Conservation (phyloP, 2,888 invertebrate genomes). For the Hemithea aestivaria region DNA sequence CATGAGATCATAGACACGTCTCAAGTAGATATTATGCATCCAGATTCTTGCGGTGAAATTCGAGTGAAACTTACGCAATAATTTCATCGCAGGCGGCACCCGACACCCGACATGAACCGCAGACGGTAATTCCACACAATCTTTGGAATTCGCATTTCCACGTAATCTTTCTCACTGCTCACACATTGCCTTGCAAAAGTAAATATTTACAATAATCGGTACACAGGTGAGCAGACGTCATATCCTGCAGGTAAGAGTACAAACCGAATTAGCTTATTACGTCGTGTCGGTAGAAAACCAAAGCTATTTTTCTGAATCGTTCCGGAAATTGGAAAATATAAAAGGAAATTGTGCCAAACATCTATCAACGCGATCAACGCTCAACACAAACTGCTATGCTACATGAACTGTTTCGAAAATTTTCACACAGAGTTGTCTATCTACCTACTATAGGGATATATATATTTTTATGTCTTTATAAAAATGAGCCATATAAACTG, state of each 20-base stretch:
- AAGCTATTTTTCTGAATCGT: too few relatives aligned
- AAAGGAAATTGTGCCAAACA: too few relatives aligned
- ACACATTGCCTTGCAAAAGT: slow-evolving; percentile 31
- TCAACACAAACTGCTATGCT: too few relatives aligned
- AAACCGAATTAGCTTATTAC: too few relatives aligned
- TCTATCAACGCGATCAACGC: too few relatives aligned
- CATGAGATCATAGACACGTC: not conserved
- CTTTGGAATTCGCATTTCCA: slow-evolving; percentile 39
- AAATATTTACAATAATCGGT: slow-evolving; percentile 37
- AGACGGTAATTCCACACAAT: slow-evolving; percentile 30
- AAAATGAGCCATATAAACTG: too few relatives aligned
- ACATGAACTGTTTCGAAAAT: too few relatives aligned
- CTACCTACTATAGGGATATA: too few relatives aligned
- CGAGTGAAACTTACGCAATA: slow-evolving; percentile 35
- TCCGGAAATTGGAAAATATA: too few relatives aligned
- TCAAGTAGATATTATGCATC: not conserved
- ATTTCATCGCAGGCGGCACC: slow-evolving; percentile 29
- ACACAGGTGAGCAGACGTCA: slow-evolving; percentile 19
- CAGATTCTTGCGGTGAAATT: slow-evolving; percentile 27
- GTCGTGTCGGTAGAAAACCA: too few relatives aligned
- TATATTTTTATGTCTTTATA: too few relatives aligned
- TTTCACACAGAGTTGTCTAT: too few relatives aligned
- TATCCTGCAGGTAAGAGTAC: slow-evolving; percentile 14
- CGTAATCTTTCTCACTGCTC: slow-evolving; percentile 39
- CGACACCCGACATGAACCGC: slow-evolving; percentile 33